These are phyloP conservation scores for Sitta carolinensis DNA, from an alignment of 2,797 vertebrate genomes.

Conservation along the genomic window DNA sequence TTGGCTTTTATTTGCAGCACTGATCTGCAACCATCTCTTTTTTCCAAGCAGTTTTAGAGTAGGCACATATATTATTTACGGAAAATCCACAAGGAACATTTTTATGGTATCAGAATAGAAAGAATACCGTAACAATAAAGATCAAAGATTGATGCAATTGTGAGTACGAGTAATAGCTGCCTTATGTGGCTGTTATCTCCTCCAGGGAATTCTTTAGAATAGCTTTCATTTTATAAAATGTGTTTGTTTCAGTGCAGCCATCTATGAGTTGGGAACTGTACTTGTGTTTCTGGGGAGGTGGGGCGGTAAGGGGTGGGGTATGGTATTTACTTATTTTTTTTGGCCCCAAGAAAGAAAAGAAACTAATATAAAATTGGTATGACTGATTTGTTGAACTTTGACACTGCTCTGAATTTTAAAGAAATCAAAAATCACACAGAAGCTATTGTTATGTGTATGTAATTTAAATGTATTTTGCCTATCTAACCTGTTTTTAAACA, in stretches of 20 bases:
- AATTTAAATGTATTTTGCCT: neutral
- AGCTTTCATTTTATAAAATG: conserved; percentile 68
- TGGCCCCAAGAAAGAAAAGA: neutral
- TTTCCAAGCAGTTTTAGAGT: conserved; percentile 28
- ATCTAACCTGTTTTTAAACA: neutral
- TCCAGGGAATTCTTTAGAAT: conserved; percentile 63
- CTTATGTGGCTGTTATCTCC: conserved; percentile 41
- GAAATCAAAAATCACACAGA: neutral
- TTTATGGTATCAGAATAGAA: conserved; percentile 64
- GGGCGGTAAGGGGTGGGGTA: too few relatives aligned
- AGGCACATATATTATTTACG: conserved; percentile 58
- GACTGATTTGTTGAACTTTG: neutral
- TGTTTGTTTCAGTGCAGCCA: conserved; percentile 38
- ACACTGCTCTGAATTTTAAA: neutral
- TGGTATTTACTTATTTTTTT: neutral
- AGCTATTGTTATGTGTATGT: neutral
- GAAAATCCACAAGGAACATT: conserved; percentile 54
- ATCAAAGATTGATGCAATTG: conserved; percentile 71
- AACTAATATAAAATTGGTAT: neutral
- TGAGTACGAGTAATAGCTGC: conserved; percentile 65
- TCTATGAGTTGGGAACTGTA: neutral
- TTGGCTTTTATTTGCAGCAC: conserved; percentile 52
- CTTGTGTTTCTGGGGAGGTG: neutral
- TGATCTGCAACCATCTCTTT: conserved; percentile 6
- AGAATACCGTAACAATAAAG: conserved; percentile 67